phyloP scores from a whole-genome alignment of 1,140 invertebrate species.

The Papilio polytes region DNA sequence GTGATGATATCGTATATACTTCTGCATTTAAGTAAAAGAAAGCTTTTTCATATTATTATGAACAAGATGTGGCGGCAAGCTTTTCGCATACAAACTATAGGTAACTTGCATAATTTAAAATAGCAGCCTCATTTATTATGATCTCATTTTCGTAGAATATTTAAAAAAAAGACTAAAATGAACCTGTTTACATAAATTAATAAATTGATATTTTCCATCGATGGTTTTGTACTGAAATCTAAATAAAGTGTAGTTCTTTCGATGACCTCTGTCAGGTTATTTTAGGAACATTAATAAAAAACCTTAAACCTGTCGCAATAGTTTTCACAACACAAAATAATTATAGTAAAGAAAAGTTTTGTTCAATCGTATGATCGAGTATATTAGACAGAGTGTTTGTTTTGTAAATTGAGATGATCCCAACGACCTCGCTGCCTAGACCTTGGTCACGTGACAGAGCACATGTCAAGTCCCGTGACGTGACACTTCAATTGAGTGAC shows the following conservation, averaged over 20 bases:
- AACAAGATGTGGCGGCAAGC: not conserved
- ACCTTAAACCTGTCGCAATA: too few species aligned
- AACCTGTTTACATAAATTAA: not conserved
- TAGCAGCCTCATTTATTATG: not conserved
- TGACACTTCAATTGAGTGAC: conserved; percentile 39
- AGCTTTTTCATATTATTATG: not conserved
- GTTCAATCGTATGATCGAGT: not conserved
- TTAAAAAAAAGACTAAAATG: not conserved
- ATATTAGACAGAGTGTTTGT: not conserved
- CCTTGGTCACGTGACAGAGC: conserved; percentile 21
- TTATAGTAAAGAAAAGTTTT: not conserved
- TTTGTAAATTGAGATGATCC: conserved; percentile 8
- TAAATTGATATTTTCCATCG: not conserved
- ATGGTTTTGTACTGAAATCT: not conserved
- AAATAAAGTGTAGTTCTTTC: not conserved
- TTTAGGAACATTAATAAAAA: not conserved
- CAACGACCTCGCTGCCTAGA: not conserved
- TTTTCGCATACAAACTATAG: not conserved
- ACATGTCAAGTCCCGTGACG: conserved; percentile 38
- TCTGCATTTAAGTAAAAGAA: not conserved
- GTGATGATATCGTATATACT: not conserved
- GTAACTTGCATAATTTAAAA: not conserved
- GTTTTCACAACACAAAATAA: too few species aligned
- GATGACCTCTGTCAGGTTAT: not conserved
- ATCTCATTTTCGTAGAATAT: not conserved